These are phyloP conservation scores for Himalopsyche anomala DNA, from an alignment of 2,888 invertebrate species.

Conservation along the genomic window DNA sequence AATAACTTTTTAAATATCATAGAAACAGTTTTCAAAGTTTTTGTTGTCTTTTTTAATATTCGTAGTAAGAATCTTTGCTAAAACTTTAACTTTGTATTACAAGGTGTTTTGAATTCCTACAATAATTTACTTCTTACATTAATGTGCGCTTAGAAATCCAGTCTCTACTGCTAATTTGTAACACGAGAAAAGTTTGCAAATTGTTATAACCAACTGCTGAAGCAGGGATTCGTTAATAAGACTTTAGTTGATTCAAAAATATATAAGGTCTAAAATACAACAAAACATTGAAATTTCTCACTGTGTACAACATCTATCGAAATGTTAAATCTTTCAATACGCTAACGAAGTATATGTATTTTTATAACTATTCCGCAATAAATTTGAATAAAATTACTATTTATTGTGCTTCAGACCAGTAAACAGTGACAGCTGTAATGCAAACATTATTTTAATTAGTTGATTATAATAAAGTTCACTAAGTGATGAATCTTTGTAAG, in stretches of 20 bases:
- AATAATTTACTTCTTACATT: conserved; percentile 24
- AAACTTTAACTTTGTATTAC: neutral
- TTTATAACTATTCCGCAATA: too few relatives aligned
- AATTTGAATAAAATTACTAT: too few relatives aligned
- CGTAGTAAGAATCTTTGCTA: neutral
- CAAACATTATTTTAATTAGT: too few relatives aligned
- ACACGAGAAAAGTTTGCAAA: conserved; percentile 52
- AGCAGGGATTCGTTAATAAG: conserved; percentile 50
- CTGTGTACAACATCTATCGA: too few relatives aligned
- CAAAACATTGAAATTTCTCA: too few relatives aligned
- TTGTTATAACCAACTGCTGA: conserved; percentile 48
- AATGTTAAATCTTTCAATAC: too few relatives aligned
- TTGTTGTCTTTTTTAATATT: neutral
- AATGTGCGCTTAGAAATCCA: conserved; percentile 50
- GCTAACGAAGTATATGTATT: too few relatives aligned
- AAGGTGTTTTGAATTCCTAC: neutral
- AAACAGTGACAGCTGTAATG: too few relatives aligned
- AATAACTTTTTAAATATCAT: too few relatives aligned
- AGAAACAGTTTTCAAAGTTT: neutral
- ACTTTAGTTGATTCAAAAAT: neutral
- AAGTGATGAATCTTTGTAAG: too few relatives aligned
- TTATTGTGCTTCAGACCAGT: too few relatives aligned
- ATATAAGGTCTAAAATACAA: neutral
- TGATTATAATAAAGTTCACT: too few relatives aligned
- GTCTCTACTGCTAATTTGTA: conserved; percentile 49